phyloP scores from a whole-genome alignment of 2,797 vertebrate genomes.

The Mormyrus hasselquistii region DNA sequence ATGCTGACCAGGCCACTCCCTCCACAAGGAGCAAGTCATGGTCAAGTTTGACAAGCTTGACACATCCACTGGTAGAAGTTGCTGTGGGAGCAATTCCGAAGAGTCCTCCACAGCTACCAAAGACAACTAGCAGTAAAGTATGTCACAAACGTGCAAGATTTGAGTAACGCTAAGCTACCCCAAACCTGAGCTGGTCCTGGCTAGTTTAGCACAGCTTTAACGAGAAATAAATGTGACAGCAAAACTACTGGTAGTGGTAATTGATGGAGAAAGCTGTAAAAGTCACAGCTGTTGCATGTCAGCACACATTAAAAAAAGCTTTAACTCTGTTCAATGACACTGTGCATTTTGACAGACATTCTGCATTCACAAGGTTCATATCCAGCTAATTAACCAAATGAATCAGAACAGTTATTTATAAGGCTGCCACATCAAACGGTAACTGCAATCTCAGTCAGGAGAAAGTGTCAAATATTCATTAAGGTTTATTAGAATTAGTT shows the following conservation, averaged over 20 bases:
- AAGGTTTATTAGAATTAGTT: neutral
- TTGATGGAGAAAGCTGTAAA: neutral
- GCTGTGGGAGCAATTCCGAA: neutral
- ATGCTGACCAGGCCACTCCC: conserved; percentile 15
- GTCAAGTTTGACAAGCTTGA: neutral
- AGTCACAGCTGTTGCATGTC: neutral
- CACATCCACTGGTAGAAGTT: neutral
- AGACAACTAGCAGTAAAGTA: neutral
- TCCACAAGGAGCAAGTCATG: neutral
- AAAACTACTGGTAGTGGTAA: neutral
- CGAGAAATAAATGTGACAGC: neutral
- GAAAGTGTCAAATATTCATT: neutral
- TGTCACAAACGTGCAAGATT: neutral
- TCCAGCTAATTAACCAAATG: neutral
- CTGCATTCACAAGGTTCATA: neutral
- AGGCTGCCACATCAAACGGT: neutral
- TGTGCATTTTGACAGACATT: neutral
- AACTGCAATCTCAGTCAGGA: neutral
- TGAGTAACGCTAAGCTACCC: neutral
- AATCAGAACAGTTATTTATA: neutral
- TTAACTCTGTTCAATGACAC: neutral
- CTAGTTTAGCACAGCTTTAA: neutral
- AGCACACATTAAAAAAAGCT: neutral
- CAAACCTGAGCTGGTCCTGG: neutral
- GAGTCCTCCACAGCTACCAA: neutral